Percentiles rank a stretch among this genome's conserved stretches.
Conservation (phyloP, 2,113 vertebrate genomes). For the Apodemus sylvaticus region DNA sequence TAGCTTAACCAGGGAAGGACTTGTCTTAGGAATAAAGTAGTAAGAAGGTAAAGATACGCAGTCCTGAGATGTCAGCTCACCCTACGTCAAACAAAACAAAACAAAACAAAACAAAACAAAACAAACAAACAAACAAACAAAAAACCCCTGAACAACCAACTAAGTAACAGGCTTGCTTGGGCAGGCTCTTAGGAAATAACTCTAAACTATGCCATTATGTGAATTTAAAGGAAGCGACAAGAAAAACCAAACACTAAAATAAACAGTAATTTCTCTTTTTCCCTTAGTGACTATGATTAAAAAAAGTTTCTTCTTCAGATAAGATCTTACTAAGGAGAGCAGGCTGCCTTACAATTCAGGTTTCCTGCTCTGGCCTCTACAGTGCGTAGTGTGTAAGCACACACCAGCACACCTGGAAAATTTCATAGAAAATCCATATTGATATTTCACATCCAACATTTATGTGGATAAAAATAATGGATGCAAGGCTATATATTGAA, state of each 20-base stretch:
- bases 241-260: not conserved
- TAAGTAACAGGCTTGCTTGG: not conserved
- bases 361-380: not conserved
- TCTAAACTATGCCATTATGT: not conserved
- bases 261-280: not conserved
- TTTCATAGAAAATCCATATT: not conserved
- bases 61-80: not conserved
- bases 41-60: not conserved
- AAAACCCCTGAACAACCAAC: not conserved
- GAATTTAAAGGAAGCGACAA: not conserved
- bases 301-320: not conserved
- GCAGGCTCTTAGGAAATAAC: not conserved
- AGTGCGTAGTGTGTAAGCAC: not conserved
- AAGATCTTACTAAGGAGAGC: not conserved
- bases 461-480: not conserved
- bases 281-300: not conserved
- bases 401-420: not conserved
- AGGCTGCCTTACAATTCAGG: not conserved
- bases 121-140: too few relatives aligned
- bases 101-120: too few relatives aligned
- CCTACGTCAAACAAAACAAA: not conserved
- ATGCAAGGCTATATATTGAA: not conserved
- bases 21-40: not conserved
- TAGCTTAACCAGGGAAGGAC: not conserved
- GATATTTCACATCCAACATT: not conserved